Conservation (phyloP, 1,140 invertebrate species). For the Myzus persicae region DNA sequence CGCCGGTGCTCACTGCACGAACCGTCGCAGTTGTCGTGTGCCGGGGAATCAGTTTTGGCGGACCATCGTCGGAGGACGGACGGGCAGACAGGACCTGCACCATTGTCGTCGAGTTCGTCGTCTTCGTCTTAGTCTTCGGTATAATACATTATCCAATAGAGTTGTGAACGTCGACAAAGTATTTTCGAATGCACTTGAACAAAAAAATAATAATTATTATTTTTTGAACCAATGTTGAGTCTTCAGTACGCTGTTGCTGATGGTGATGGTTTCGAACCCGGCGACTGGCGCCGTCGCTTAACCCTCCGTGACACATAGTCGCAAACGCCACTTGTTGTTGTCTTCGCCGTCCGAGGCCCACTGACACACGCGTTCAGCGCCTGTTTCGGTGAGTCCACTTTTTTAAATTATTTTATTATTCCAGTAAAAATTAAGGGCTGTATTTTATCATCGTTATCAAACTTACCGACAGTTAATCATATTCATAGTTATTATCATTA, state of each 20-base stretch:
- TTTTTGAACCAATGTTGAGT: neutral
- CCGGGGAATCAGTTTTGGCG: constrained; percentile 42
- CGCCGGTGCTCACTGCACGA: constrained; percentile 41
- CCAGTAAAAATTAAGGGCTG: neutral
- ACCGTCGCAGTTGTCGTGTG: constrained; percentile 18
- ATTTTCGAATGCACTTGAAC: neutral
- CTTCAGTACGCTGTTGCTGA: neutral
- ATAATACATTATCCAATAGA: neutral
- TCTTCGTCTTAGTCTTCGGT: neutral
- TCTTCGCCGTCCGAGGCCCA: neutral
- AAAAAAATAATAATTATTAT: neutral
- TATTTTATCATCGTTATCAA: neutral
- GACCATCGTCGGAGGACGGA: neutral
- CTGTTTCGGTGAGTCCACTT: neutral
- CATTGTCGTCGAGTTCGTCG: neutral
- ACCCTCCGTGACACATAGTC: neutral
- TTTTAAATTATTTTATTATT: neutral
- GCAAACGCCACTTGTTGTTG: neutral
- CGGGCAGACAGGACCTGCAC: neutral
- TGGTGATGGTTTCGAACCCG: neutral
- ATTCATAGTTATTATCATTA: too few species aligned
- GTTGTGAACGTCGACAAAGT: neutral
- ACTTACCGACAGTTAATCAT: too few species aligned
- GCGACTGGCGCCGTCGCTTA: neutral
- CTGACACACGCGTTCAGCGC: neutral